Percentiles rank a stretch among this genome's conserved stretches.
These are phyloP conservation scores for Ovis canadensis DNA, from an alignment of 2,113 vertebrate species.

Conservation along the genomic window DNA sequence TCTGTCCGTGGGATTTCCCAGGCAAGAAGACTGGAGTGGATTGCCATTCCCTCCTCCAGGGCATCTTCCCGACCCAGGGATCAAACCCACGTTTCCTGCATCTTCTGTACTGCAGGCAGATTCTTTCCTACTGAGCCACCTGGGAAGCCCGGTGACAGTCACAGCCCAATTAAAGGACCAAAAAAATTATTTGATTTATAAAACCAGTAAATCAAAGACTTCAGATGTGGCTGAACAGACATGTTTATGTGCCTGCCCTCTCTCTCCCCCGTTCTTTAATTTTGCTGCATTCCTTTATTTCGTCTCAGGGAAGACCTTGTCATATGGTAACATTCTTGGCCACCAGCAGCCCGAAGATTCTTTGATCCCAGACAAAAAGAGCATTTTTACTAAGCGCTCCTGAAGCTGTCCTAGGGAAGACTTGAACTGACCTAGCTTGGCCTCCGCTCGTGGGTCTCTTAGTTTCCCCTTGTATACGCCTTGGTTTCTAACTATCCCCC, in stretches of 20 bases:
- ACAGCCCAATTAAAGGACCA: neutral
- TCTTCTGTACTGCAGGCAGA: neutral
- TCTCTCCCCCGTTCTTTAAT: neutral
- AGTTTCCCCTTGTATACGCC: neutral
- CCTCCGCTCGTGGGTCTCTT: neutral
- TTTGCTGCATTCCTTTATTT: neutral
- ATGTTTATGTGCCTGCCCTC: neutral
- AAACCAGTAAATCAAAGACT: neutral
- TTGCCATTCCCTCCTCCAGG: neutral
- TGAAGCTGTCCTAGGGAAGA: neutral
- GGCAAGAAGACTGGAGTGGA: neutral
- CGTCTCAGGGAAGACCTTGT: neutral
- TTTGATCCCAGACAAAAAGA: neutral
- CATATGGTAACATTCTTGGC: neutral
- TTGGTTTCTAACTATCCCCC: neutral
- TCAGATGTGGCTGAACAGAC: neutral
- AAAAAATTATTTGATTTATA: neutral
- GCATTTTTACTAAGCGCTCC: neutral
- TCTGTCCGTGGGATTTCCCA: neutral
- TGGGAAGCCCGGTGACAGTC: neutral
- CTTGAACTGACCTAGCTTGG: neutral
- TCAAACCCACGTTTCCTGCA: neutral
- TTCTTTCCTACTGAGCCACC: neutral
- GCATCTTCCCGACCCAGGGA: neutral
- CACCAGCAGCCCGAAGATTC: neutral